Base-by-base conservation (phyloP, 2,797 vertebrate species). In the Acipenser transmontanus region DNA sequence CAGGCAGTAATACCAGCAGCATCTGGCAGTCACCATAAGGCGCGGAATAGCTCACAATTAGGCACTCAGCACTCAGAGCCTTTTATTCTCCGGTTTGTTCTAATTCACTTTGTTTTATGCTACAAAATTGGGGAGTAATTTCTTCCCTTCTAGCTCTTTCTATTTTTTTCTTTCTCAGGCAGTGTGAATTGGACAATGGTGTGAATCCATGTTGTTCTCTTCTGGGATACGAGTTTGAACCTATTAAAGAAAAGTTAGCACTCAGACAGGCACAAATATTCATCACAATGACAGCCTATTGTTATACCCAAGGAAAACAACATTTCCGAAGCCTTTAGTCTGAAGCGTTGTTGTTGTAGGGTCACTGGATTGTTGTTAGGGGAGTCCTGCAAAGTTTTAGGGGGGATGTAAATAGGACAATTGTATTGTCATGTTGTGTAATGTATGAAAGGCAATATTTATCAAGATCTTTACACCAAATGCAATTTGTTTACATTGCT, bases 171-270 rank as follows among this genome's bases (percentile, higher is more conserved):
- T 34, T 34, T 34, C 34, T 34, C 34, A 34, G 2, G 4, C 3
- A 34, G 34, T 34, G 34, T 34, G 34, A 34, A 34, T 34, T 34
- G 81, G 84, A 88, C 86, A 88, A 85, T 82, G 73, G 83, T 70
- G 70, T 81, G 81, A 81, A 80, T 83, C 85, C 84, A 84, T 71
- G 71, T 66, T 69, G 71, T 59, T 70, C 67, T 73, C 67, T 61
- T 62, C 64, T 70, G 57, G 66, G 72, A 70, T 20, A 7, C 77
- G 63, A 47, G 49, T 51, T 63, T 47, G 72, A 81, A 81, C 81
- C 80, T 50, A 96, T 95, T 93, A 93, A 94, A 93, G 92, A 85
- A 92, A 92, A 90, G 87, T 87, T 87, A 86, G 84, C 84, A 72
- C 82, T 82, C 78, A 81, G 77, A 81, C 77, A 77, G 86, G 87